Evolutionary conservation across 2,888 invertebrate species (phyloP).

Genomic region (Gasteruption jaculator): DNA sequence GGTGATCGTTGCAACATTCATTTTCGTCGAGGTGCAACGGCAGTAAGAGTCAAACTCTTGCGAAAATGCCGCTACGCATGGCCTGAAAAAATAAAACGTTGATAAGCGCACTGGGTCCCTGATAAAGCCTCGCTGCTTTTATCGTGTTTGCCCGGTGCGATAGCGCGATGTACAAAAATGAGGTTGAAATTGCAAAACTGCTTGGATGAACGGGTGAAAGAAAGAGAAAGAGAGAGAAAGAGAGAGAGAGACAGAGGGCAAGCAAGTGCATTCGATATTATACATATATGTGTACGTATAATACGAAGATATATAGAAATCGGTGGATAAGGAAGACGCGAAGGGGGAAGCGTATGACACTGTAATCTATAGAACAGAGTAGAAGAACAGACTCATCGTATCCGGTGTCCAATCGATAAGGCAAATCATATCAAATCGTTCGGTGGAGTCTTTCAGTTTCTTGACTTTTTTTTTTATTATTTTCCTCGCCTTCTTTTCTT

Average conservation of each 20-base stretch:
- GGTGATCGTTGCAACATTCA: too few relatives aligned
- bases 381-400: too few relatives aligned
- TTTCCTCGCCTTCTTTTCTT: too few relatives aligned
- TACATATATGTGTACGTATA: neutral
- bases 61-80: slow-evolving; percentile 43
- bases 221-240: slow-evolving; percentile 12
- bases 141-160: slow-evolving; percentile 46
- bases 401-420: too few relatives aligned
- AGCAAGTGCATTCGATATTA: too few relatives aligned
- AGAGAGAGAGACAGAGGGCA: slow-evolving; percentile 7
- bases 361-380: too few relatives aligned
- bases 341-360: slow-evolving; percentile 8
- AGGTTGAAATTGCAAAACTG: slow-evolving; percentile 43
- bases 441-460: too few relatives aligned
- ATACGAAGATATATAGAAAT: neutral
- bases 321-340: slow-evolving; percentile 12
- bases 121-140: slow-evolving; percentile 36
- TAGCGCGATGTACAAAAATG: slow-evolving; percentile 29
- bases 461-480: too few relatives aligned
- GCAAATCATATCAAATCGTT: too few relatives aligned
- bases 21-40: too few relatives aligned
- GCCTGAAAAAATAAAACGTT: slow-evolving; percentile 48
- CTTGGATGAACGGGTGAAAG: slow-evolving; percentile 21
- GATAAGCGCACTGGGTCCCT: slow-evolving; percentile 39
- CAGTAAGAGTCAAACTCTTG: too few relatives aligned